Conservation (phyloP, 2,113 vertebrate species). For the Rhipidura dahli region DNA sequence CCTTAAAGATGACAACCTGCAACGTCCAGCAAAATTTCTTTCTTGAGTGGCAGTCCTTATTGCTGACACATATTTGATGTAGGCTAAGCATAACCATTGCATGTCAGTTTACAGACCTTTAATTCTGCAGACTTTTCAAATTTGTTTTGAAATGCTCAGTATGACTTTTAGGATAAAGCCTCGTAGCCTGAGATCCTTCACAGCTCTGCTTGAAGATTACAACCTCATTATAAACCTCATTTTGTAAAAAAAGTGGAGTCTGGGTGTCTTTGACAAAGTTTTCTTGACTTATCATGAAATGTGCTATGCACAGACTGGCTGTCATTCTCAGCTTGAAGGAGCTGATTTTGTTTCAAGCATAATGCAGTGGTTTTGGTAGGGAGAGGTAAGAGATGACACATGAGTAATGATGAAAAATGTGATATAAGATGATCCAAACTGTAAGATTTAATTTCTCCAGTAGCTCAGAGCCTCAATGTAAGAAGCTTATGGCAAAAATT, state of each 20-base stretch:
- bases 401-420: neutral
- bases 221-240: conserved; percentile 34
- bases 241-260: neutral
- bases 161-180: conserved; percentile 1
- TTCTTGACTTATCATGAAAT: neutral
- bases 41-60: conserved; percentile 63
- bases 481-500: neutral
- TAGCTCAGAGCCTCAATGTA: neutral
- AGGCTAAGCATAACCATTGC: conserved; percentile 47
- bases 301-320: neutral
- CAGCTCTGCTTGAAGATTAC: conserved; percentile 23
- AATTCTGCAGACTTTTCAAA: conserved; percentile 60
- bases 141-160: conserved; percentile 51
- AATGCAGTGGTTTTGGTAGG: neutral
- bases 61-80: conserved; percentile 54
- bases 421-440: neutral
- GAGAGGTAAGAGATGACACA: neutral
- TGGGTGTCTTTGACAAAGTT: neutral
- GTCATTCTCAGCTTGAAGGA: neutral
- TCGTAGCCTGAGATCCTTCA: neutral
- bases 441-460: neutral
- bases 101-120: conserved; percentile 58
- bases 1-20: conserved; percentile 64
- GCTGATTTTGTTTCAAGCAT: neutral
- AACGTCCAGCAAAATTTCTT: conserved; percentile 63